phyloP scores from a whole-genome alignment of 2,113 vertebrate species.

The Microcebus griseorufus region DNA sequence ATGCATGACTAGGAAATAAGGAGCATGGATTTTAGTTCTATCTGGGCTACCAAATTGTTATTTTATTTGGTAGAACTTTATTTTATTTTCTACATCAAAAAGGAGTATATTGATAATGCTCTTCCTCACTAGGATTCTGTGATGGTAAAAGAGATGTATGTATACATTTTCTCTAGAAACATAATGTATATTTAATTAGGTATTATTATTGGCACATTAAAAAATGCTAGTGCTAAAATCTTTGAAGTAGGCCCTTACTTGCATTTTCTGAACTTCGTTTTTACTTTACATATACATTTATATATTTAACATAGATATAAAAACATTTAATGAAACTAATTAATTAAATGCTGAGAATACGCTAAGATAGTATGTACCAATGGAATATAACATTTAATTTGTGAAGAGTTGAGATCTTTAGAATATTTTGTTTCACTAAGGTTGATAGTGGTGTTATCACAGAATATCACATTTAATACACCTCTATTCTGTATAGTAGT shows the following conservation, averaged over 20 bases:
- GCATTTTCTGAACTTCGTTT: background rate
- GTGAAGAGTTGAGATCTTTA: background rate
- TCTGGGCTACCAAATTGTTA: background rate
- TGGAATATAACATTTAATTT: background rate
- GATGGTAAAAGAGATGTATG: background rate
- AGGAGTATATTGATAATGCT: background rate
- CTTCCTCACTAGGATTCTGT: background rate
- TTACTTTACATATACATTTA: background rate
- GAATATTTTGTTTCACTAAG: background rate
- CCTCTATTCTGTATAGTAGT: background rate
- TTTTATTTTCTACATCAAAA: background rate
- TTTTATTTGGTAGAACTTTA: background rate
- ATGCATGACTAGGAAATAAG: background rate
- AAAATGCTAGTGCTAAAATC: background rate
- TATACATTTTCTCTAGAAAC: background rate
- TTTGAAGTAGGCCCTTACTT: background rate
- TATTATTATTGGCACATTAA: background rate
- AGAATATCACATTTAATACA: background rate
- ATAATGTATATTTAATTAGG: background rate
- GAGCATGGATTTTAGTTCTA: background rate
- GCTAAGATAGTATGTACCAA: background rate
- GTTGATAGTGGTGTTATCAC: background rate
- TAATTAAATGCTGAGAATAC: constrained; percentile 6
- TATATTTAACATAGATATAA: background rate
- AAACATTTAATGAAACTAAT: background rate